phyloP scores from a whole-genome alignment of 2,113 vertebrate species.

The Aldabrachelys gigantea region DNA sequence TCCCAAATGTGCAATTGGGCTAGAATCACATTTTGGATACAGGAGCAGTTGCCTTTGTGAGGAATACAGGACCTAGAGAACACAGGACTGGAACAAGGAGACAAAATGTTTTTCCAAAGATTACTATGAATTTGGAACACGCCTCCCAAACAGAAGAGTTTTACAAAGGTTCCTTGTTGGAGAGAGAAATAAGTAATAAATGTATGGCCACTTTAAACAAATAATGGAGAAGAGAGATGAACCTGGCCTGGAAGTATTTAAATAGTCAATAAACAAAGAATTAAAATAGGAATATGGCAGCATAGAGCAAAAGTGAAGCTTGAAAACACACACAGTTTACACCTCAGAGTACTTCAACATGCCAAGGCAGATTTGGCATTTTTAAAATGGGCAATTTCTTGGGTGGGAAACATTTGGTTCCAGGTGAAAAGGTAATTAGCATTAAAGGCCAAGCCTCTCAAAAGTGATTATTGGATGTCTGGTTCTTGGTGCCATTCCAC shows the following conservation, averaged over 20 bases:
- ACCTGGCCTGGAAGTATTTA: not conserved
- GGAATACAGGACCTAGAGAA: not conserved
- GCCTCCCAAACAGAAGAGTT: not conserved
- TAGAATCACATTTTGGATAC: not conserved
- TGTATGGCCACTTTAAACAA: not conserved
- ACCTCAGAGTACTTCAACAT: not conserved
- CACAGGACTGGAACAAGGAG: not conserved
- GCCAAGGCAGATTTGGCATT: not conserved
- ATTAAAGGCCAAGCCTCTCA: not conserved
- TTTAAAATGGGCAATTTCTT: not conserved
- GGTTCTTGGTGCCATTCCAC: not conserved
- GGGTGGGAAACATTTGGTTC: not conserved
- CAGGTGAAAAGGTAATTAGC: not conserved
- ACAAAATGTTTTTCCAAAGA: not conserved
- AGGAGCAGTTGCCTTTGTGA: not conserved
- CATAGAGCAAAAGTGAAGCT: not conserved
- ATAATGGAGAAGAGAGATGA: not conserved
- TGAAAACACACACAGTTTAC: not conserved
- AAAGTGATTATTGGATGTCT: not conserved
- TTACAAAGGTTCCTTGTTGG: not conserved
- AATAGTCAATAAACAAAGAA: not conserved
- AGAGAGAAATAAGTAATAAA: not conserved
- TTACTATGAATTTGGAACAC: not conserved
- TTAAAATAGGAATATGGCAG: not conserved
- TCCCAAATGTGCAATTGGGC: not conserved